Evolutionary conservation across 2,888 invertebrate genomes (phyloP).

Genomic region (Sminthurides aquaticus): DNA sequence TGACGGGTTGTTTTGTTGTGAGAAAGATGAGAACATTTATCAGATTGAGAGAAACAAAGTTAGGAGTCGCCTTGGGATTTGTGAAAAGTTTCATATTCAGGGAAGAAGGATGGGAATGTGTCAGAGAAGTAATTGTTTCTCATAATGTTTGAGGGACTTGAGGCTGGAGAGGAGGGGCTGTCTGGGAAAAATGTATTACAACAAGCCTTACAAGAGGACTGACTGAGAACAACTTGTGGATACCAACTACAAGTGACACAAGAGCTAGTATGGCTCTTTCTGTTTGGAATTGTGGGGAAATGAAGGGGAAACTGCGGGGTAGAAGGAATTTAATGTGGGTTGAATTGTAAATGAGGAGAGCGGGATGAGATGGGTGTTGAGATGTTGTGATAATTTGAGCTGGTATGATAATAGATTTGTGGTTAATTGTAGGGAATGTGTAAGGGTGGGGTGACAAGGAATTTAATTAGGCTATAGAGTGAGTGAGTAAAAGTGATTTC

Average conservation of each 20-base stretch:
- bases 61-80: slow-evolving; percentile 2
- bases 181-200: background rate
- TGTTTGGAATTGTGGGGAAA: background rate
- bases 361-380: background rate
- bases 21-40: background rate
- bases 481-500: background rate
- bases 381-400: no score
- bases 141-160: background rate
- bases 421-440: no score
- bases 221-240: background rate
- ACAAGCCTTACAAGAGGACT: background rate
- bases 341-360: background rate
- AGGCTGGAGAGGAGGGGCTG: no score
- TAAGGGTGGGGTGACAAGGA: background rate
- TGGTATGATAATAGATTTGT: background rate
- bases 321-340: background rate
- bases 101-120: background rate
- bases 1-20: no score
- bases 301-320: no score
- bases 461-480: background rate
- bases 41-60: slow-evolving; percentile 7
- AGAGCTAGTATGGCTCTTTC: no score
- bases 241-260: background rate
- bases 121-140: background rate
- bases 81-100: slow-evolving; percentile 2